Base-by-base conservation (phyloP, 2,797 vertebrate species). In the Acrossocheilus wenchowensis region DNA sequence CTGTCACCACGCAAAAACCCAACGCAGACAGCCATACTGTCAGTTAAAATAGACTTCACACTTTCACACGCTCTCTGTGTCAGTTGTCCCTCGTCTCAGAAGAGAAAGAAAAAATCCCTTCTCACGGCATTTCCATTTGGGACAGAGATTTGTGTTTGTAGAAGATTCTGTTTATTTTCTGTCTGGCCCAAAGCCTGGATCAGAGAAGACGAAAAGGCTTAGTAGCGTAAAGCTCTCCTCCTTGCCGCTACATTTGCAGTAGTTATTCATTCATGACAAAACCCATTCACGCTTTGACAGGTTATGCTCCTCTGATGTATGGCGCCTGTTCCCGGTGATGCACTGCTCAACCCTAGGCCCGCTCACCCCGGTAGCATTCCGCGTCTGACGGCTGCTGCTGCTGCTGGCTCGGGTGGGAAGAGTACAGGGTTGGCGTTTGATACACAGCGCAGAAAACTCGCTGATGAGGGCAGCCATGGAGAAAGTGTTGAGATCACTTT, bases 221-320 rank as follows among this genome's bases (percentile, higher is more conserved):
- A 92, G 91, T 89, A 57, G 86, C 90, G 92, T 93, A 94, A 95
- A 94, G 93, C 93, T 92, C 92, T 93, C 88, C 83, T 90, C 75
- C 81, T 68, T 64, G 87, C 79, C 43, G 60, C 88, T 91, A 91
- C 93, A 93, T 95, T 94, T 93, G 91, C 92, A 91, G 93, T 91
- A 94, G 94, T 95, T 95, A 95, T 94, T 95, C 95, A 96, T 95
- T 95, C 95, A 94, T 94, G 94, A 95, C 95, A 94, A 94, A 96
- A 94, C 93, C 94, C 93, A 95, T 95, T 95, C 95, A 95, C 86
- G 89, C 92, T 90, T 91, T 94, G 95, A 95, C 94, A 95, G 94
- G 91, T 92, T 82, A 87, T 90, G 92, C 93, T 43, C 77, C 75
- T 36, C 81, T 88, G 89, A 90, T 91, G 87, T 88, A 91, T 90